phyloP scores from a whole-genome alignment of 1,140 invertebrate genomes.

The Bacillus rossius region DNA sequence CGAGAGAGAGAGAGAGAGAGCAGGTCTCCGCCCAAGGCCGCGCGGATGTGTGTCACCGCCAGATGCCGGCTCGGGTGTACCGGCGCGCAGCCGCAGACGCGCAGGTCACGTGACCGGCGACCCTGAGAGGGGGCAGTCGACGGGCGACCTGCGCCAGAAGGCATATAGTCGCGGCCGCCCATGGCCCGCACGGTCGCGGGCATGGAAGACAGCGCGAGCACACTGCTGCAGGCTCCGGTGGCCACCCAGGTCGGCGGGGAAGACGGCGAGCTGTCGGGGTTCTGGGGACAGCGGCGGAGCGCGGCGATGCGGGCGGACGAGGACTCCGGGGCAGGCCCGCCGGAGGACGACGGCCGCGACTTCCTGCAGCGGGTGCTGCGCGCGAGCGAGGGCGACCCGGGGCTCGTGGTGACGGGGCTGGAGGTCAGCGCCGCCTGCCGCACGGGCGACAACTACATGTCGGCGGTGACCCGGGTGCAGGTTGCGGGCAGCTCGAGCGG shows the following conservation, averaged over 20 bases:
- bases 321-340: constrained; percentile 5
- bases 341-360: not conserved
- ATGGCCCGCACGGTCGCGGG: constrained; percentile 24
- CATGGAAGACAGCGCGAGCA: constrained; percentile 28
- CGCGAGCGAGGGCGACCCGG: constrained; percentile 33
- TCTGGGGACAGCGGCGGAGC: not conserved
- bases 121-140: no score
- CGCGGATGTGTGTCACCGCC: constrained; percentile 6
- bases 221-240: constrained; percentile 28
- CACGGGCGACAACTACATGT: constrained; percentile 41
- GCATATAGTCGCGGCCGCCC: not conserved
- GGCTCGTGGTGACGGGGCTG: constrained; percentile 29
- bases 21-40: constrained; percentile 17
- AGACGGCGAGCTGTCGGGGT: not conserved
- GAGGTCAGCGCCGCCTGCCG: constrained; percentile 31
- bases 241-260: constrained; percentile 27
- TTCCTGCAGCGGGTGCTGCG: constrained; percentile 28
- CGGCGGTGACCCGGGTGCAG: constrained; percentile 31
- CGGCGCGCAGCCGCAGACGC: constrained; percentile 24
- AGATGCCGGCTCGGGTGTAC: constrained; percentile 1
- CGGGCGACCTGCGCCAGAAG: no score
- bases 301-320: constrained; percentile 32
- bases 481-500: constrained; percentile 26
- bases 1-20: not conserved
- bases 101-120: constrained; percentile 16